phyloP scores from a whole-genome alignment of 2,888 invertebrate species.

The Pseudeuparius sepicola region DNA sequence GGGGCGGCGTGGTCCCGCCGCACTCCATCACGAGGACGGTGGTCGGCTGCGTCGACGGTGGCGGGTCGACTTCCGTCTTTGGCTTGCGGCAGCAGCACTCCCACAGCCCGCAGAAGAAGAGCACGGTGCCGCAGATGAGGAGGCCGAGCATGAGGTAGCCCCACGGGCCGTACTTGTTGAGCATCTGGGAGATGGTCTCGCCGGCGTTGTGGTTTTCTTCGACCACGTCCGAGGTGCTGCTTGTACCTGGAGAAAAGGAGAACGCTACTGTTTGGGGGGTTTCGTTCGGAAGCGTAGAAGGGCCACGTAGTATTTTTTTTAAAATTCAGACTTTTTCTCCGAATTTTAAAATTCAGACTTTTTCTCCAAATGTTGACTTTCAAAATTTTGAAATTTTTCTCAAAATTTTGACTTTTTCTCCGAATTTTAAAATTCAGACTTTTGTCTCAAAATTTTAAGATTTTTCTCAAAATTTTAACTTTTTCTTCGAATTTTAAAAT shows the following conservation, averaged over 20 bases:
- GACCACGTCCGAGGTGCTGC: slow-evolving; percentile 17
- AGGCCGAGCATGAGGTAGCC: slow-evolving; percentile 62
- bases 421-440: too few relatives aligned
- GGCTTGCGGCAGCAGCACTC: slow-evolving; percentile 43
- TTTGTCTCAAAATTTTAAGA: too few relatives aligned
- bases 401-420: too few relatives aligned
- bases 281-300: too few relatives aligned
- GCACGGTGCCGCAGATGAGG: slow-evolving; percentile 57
- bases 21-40: slow-evolving; percentile 32
- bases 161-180: slow-evolving; percentile 65
- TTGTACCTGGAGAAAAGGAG: slow-evolving; percentile 20
- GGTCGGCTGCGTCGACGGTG: slow-evolving; percentile 24
- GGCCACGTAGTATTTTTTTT: too few relatives aligned
- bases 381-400: too few relatives aligned
- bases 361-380: too few relatives aligned
- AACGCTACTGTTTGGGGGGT: too few relatives aligned
- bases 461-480: too few relatives aligned
- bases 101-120: slow-evolving; percentile 62
- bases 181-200: slow-evolving; percentile 43
- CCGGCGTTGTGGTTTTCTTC: slow-evolving; percentile 23
- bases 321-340: too few relatives aligned
- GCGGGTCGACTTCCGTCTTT: slow-evolving; percentile 29
- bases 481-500: too few relatives aligned
- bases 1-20: slow-evolving; percentile 21
- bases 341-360: too few relatives aligned